A percentile compares a stretch with the other conserved stretches of the same genome.
Evolutionary conservation across 2,888 invertebrate genomes (phyloP).

Genomic region (Caenorhabditis virilis): DNA sequence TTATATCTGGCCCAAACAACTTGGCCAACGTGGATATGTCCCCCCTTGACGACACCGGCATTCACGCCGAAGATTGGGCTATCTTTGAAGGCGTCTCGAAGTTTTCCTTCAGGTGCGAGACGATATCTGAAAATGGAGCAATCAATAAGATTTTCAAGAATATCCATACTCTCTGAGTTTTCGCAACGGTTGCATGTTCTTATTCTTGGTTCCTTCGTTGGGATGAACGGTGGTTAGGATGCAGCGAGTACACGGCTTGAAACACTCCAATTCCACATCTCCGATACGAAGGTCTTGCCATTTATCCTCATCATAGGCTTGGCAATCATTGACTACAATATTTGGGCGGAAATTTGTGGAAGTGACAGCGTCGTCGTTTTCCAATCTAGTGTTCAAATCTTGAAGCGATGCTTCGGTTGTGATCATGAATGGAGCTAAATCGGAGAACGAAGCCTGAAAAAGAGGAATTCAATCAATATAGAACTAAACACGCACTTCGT

Average conservation of each 20-base stretch:
- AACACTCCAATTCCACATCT: slow-evolving; percentile 57
- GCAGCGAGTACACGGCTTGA: slow-evolving; percentile 61
- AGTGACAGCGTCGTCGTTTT: slow-evolving; percentile 27
- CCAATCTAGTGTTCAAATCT: slow-evolving; percentile 50
- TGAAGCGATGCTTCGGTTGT: slow-evolving; percentile 55
- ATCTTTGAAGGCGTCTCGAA: slow-evolving; percentile 44
- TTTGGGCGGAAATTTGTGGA: slow-evolving; percentile 61
- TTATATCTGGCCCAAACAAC: slow-evolving; percentile 52
- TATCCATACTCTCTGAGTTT: slow-evolving; percentile 42
- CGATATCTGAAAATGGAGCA: slow-evolving; percentile 35
- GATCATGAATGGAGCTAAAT: slow-evolving; percentile 57
- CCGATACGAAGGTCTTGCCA: slow-evolving; percentile 63
- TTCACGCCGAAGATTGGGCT: slow-evolving; percentile 55
- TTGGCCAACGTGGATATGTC: slow-evolving; percentile 51
- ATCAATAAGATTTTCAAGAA: not conserved
- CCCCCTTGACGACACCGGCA: slow-evolving; percentile 41
- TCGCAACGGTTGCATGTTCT: slow-evolving; percentile 49
- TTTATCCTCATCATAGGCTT: slow-evolving; percentile 61
- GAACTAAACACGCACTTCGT: slow-evolving; percentile 48
- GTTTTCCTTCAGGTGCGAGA: slow-evolving; percentile 46
- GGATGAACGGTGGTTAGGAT: slow-evolving; percentile 51
- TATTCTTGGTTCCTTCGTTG: slow-evolving; percentile 39
- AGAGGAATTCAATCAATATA: too few species aligned
- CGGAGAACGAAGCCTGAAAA: slow-evolving; percentile 56
- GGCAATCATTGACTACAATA: slow-evolving; percentile 55